Conservation (phyloP, 2,797 vertebrate species). For the Numenius phaeopus region DNA sequence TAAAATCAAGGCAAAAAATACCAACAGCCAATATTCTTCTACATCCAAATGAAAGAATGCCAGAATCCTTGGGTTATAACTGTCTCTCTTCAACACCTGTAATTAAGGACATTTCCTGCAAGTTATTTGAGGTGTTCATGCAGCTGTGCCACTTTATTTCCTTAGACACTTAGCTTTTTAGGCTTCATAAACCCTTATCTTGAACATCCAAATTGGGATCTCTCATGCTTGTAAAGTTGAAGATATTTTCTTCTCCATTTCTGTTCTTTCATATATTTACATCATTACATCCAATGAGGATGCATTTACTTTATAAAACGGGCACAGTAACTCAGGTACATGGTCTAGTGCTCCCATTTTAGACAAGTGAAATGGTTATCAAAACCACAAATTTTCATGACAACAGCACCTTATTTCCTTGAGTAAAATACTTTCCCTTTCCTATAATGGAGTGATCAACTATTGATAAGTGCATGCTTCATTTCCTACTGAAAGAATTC, state of each 20-base stretch:
- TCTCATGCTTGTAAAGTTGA: background rate
- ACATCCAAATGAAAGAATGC: background rate
- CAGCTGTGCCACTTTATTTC: background rate
- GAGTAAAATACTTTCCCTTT: background rate
- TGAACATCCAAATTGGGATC: background rate
- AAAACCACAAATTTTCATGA: background rate
- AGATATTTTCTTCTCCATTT: slow-evolving; percentile 28
- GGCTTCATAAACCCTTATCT: slow-evolving; percentile 27
- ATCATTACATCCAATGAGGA: background rate
- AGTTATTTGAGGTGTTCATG: background rate
- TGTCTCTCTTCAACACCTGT: background rate
- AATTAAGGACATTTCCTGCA: slow-evolving; percentile 3
- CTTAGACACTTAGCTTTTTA: slow-evolving; percentile 19
- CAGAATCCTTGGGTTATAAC: background rate
- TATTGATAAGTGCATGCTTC: background rate
- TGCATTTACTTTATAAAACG: background rate
- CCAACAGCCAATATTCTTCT: background rate
- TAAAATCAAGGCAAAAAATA: background rate
- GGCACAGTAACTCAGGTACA: background rate
- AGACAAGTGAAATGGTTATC: background rate
- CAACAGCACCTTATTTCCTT: background rate
- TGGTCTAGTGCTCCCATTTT: background rate
- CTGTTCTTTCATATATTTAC: background rate
- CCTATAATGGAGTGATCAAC: background rate
- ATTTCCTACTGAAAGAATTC: background rate